Base-by-base conservation (phyloP, 2,888 invertebrate species). In the Therioaphis trifolii region DNA sequence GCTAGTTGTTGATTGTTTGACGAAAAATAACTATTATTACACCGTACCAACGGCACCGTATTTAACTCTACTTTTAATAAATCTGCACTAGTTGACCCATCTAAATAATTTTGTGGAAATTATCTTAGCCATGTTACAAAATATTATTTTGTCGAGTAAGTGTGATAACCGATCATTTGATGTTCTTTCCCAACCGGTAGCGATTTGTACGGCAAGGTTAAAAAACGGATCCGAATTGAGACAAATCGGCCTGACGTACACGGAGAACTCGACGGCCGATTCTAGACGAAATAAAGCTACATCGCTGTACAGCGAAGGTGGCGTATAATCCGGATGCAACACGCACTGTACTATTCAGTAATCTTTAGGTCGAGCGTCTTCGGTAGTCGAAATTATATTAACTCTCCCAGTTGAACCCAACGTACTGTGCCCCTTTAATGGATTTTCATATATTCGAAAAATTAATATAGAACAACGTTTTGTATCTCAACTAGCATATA, bases 171-270 rank as follows among this genome's bases (percentile, higher is more conserved):
- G 86, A 61, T 88, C 88, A 63, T 86, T 88, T 4, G 87, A 87
- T 0, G 88, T 88, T 27, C 88, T 91, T 1, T 93, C 93, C 88
- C 92, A 93, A 4, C 93, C 93, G 52, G 91, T 91, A 0, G 92
- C 93, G 2, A 92, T 91, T 12, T 91, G 89, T 27, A 80, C 35
- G 12, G 66, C 46, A 0, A 46, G 55, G 2, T 15, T 43, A 2
- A 68, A 5, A 15, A 9, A 9, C 4, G 14, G 40, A 14, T 27
- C n/a, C 1, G 40, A 43, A 43, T 86, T 90, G 9, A 93, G 88
- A 87, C 93, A 93, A 0, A 92, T 92, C 0, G 93, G 93, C 85
- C 92, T 88, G 29, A 93, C 90, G 84, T 90, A 90, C 49, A 90
- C 88, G 68, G 88, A 90, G 9, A 92, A 88, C 2, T 88, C 86